phyloP scores from a whole-genome alignment of 2,888 invertebrate species.

The Cosmorhoe ocellata region DNA sequence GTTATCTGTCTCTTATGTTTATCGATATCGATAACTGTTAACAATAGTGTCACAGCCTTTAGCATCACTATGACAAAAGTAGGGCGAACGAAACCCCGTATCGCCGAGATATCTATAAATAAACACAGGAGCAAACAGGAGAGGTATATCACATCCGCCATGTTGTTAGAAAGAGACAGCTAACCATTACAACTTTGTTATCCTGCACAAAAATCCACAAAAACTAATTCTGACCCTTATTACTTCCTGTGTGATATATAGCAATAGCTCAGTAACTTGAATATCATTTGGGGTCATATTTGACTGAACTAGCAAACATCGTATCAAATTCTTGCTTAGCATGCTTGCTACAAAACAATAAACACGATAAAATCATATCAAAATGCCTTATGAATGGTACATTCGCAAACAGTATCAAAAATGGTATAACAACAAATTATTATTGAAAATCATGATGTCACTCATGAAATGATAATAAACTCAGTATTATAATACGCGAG shows the following conservation, averaged over 20 bases:
- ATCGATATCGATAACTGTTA: conserved; percentile 25
- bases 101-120: conserved; percentile 31
- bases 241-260: conserved; percentile 12
- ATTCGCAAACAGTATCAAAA: conserved; percentile 30
- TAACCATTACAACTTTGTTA: conserved; percentile 24
- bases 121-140: conserved; percentile 49
- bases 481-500: conserved; percentile 46
- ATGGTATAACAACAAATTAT: conserved; percentile 31
- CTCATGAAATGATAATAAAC: conserved; percentile 45
- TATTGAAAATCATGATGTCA: conserved; percentile 43
- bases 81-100: conserved; percentile 31
- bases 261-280: background rate
- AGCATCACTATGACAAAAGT: conserved; percentile 31
- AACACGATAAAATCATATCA: conserved; percentile 1
- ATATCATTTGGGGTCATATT: conserved; percentile 2
- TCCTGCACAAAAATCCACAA: conserved; percentile 8
- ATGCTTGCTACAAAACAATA: background rate
- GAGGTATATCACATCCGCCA: conserved; percentile 36
- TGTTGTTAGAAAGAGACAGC: conserved; percentile 51
- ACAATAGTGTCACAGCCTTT: conserved; percentile 5
- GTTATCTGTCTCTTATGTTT: conserved; percentile 7
- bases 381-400: conserved; percentile 1
- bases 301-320: background rate
- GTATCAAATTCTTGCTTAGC: background rate
- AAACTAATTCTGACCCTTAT: conserved; percentile 25